Base-by-base conservation (phyloP, 2,113 vertebrate genomes). In the Peromyscus maniculatus region DNA sequence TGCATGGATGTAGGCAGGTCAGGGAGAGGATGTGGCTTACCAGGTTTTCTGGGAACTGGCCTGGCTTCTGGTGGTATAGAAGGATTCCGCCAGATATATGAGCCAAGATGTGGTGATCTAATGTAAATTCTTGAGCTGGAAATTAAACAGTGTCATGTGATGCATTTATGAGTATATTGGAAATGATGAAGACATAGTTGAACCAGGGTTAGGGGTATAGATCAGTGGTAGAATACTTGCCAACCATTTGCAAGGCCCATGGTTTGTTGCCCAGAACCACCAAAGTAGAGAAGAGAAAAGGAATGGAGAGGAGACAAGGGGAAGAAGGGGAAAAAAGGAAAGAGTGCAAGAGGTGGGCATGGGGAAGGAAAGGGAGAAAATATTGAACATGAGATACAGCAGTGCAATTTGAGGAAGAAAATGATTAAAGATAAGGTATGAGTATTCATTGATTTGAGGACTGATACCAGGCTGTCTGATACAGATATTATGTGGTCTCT, bases 341-440 rank as follows among this genome's bases (percentile, higher is more conserved):
- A 57, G 21, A 83, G 17, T 24, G 7, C 5, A 36, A 39, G n/a
- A 15, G 22, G 22, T 62, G 36, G 3, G 33, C 11, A 39, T 64
- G 55, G 13, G 36, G 7, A 84, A 39, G 22, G 7, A 84, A 62
- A 12, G 0, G 33, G 19, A 62, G 21, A 62, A 57, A 33, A 39
- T 7, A n/a, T 6, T 24, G 55, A 83, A 12, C 57, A 46, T 4
- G 87, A 84, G 74, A 71, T 1, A 78, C 28, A 95, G 49, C 26
- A 31, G 79, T 59, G 55, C 43, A 66, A 12, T 82, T 94, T 74
- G 28, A 92, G 94, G 28, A 88, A 72, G 10, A 74, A 87, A 91
- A 59, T 49, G 22, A 59, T 28, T 83, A 22, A 84, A 82, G 36
- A 55, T 5, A 92, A 57, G 17, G 3, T 92, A 77, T 28, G 74